Conservation (phyloP, 2,888 invertebrate genomes). For the Lacanobia wlatinum region DNA sequence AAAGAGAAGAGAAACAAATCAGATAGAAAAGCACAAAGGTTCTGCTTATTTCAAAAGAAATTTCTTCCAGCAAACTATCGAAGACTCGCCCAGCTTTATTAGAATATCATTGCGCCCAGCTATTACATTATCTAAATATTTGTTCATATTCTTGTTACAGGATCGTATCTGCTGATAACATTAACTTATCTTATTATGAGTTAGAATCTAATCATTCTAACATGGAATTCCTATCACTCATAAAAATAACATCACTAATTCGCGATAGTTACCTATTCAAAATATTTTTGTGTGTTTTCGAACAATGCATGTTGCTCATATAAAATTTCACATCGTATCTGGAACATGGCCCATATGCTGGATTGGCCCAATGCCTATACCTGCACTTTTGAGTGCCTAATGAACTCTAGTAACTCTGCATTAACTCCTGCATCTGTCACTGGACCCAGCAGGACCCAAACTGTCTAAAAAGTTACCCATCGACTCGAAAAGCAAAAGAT, state of each 20-base stretch:
- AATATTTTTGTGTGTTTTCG: neutral
- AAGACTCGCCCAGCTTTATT: neutral
- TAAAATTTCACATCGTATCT: too few relatives aligned
- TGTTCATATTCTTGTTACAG: constrained; percentile 8
- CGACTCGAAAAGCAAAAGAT: neutral
- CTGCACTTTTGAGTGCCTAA: neutral
- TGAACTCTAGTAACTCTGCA: neutral
- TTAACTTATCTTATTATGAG: neutral
- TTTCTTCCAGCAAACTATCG: neutral
- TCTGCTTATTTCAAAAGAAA: too few relatives aligned
- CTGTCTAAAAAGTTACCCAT: neutral
- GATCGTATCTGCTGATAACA: constrained; percentile 19
- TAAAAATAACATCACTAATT: neutral
- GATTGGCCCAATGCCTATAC: neutral
- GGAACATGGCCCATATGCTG: neutral
- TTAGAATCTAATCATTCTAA: constrained; percentile 14
- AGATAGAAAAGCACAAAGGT: too few relatives aligned
- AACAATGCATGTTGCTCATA: too few relatives aligned
- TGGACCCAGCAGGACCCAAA: too few relatives aligned
- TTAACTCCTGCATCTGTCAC: too few relatives aligned
- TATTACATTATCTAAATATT: neutral
- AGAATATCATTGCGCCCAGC: too few relatives aligned
- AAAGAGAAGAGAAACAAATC: too few relatives aligned
- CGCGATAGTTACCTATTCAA: neutral
- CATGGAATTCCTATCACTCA: neutral